Evolutionary conservation across 1,140 invertebrate species (phyloP).

Genomic region (Papilio polyxenes): DNA sequence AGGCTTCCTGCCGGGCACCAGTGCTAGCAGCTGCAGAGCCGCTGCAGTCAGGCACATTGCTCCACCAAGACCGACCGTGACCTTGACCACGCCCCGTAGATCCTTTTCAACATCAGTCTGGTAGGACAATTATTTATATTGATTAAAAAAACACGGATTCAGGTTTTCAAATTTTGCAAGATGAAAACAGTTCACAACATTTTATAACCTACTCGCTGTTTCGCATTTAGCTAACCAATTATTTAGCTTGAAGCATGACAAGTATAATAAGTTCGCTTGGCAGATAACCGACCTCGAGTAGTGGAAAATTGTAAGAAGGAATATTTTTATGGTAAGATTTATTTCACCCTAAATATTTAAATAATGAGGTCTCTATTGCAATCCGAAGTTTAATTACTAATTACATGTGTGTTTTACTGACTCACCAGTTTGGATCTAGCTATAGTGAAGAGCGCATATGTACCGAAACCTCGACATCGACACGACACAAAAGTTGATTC

Average conservation of each 20-base stretch:
- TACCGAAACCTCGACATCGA: slow-evolving; percentile 64
- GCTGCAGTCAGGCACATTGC: slow-evolving; percentile 70
- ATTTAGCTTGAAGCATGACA: too few species aligned
- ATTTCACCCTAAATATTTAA: too few species aligned
- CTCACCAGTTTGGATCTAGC: slow-evolving; percentile 69
- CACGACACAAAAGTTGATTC: slow-evolving; percentile 63
- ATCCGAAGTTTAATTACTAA: neutral
- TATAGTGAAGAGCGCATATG: slow-evolving; percentile 66
- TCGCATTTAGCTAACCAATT: too few species aligned
- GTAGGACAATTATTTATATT: slow-evolving; percentile 34
- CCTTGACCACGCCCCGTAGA: slow-evolving; percentile 65
- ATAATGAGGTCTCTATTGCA: too few species aligned
- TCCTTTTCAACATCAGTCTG: slow-evolving; percentile 73
- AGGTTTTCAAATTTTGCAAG: too few species aligned
- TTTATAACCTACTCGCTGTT: too few species aligned
- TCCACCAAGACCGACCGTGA: slow-evolving; percentile 65
- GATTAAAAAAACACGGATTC: neutral
- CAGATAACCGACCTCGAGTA: too few species aligned
- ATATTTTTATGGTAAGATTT: too few species aligned
- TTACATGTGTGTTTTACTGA: slow-evolving; percentile 14
- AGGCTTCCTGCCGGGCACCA: slow-evolving; percentile 54
- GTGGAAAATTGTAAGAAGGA: too few species aligned
- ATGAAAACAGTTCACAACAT: too few species aligned
- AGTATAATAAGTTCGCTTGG: too few species aligned
- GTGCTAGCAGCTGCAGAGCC: slow-evolving; percentile 59